Percentiles rank a stretch among this genome's conserved stretches.
Evolutionary conservation across 2,888 invertebrate genomes (phyloP).

Genomic region (Eilema griseolum): DNA sequence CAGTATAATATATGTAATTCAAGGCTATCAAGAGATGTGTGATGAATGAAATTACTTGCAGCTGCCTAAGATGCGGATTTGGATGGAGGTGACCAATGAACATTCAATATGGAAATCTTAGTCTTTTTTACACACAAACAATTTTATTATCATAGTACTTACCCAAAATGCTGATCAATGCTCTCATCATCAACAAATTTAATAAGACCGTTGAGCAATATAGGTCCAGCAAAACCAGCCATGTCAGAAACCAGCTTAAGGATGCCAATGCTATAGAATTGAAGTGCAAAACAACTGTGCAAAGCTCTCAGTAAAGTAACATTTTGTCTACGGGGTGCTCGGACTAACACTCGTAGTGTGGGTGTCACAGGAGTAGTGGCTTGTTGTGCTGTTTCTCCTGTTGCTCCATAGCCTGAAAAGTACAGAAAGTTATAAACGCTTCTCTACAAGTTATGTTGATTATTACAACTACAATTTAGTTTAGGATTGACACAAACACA

Average conservation of each 20-base stretch:
- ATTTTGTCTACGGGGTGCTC: slow-evolving; percentile 73
- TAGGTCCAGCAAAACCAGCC: slow-evolving; percentile 95
- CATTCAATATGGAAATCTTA: not conserved
- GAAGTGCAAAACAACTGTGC: slow-evolving; percentile 91
- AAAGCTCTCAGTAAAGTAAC: slow-evolving; percentile 89
- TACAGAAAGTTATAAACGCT: not conserved
- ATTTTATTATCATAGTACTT: slow-evolving; percentile 52
- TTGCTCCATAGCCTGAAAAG: slow-evolving; percentile 74
- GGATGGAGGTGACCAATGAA: not conserved
- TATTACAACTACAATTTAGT: not conserved
- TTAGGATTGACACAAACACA: no score
- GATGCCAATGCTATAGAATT: slow-evolving; percentile 94
- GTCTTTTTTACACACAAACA: not conserved
- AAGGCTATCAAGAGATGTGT: no score
- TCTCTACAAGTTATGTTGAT: no score
- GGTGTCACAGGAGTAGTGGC: slow-evolving; percentile 77
- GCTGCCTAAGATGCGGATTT: not conserved
- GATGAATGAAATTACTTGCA: no score
- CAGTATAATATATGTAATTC: no score
- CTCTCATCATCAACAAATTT: slow-evolving; percentile 91
- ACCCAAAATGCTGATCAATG: slow-evolving; percentile 90
- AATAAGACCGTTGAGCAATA: slow-evolving; percentile 94
- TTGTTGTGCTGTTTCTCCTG: slow-evolving; percentile 69
- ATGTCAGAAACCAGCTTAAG: slow-evolving; percentile 94
- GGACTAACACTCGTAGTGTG: slow-evolving; percentile 69